These are phyloP conservation scores for Cervus canadensis DNA, from an alignment of 2,113 vertebrate species.

Conservation along the genomic window DNA sequence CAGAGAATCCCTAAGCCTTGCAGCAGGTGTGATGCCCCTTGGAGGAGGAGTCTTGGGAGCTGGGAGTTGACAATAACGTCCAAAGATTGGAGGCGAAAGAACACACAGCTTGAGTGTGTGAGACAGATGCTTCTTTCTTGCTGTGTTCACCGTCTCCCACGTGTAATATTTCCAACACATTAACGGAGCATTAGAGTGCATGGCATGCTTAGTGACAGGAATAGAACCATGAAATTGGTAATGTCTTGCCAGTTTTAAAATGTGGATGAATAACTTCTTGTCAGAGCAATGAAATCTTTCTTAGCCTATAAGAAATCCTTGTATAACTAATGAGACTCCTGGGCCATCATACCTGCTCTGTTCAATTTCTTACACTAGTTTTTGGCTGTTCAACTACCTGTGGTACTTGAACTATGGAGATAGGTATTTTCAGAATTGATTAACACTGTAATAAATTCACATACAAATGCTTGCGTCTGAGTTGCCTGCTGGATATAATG, in stretches of 20 bases:
- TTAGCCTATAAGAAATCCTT: slow-evolving; percentile 41
- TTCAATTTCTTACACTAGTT: slow-evolving; percentile 49
- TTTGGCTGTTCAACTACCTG: slow-evolving; percentile 57
- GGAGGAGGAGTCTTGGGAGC: not conserved
- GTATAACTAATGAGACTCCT: slow-evolving; percentile 54
- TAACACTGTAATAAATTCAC: not conserved
- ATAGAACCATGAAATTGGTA: slow-evolving; percentile 55
- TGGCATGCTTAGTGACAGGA: slow-evolving; percentile 56
- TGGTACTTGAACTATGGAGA: not conserved
- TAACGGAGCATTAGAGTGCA: not conserved
- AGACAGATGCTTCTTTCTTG: not conserved
- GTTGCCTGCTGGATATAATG: not conserved
- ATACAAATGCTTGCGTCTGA: not conserved
- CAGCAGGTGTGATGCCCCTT: not conserved
- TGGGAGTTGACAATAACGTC: not conserved
- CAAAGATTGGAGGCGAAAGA: not conserved
- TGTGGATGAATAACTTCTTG: slow-evolving; percentile 58
- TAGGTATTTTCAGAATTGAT: not conserved
- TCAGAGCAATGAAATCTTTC: slow-evolving; percentile 51
- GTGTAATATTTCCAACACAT: slow-evolving; percentile 28
- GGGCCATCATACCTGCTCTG: slow-evolving; percentile 27
- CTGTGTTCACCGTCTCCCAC: not conserved
- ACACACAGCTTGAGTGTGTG: not conserved
- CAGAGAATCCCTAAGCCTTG: not conserved
- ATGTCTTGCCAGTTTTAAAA: slow-evolving; percentile 48